A percentile compares a stretch with the other conserved stretches of the same genome.
Conservation (phyloP, 35 echinoderm and acorn worm genomes). For the Amphiura filiformis region DNA sequence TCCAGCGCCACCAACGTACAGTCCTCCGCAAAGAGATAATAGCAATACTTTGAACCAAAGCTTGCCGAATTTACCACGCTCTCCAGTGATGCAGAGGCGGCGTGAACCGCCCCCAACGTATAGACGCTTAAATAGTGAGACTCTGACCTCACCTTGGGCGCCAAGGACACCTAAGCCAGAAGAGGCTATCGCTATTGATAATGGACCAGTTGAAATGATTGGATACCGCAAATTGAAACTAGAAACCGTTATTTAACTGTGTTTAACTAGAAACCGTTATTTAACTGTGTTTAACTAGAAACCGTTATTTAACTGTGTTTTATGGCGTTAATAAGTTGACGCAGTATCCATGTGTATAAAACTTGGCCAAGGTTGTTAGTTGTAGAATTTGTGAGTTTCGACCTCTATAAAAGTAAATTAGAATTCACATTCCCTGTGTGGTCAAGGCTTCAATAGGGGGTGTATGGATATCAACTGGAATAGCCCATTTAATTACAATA, state of each 20-base stretch:
- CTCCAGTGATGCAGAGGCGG: neutral
- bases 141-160: neutral
- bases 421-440: no score
- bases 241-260: slow-evolving; percentile 1
- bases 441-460: no score
- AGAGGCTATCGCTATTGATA: neutral
- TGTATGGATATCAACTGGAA: no score
- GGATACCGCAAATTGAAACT: neutral
- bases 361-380: no score
- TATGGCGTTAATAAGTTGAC: no score
- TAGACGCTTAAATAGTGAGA: neutral
- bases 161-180: neutral
- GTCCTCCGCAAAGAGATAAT: neutral
- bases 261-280: neutral
- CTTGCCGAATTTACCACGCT: slow-evolving; percentile 21
- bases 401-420: no score
- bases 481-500: no score
- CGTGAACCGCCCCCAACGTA: neutral
- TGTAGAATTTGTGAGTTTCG: no score
- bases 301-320: neutral
- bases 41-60: slow-evolving; percentile 25
- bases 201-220: neutral
- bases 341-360: no score
- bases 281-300: neutral
- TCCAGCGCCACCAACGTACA: neutral